Evolutionary conservation across 2,888 invertebrate genomes (phyloP), one percentile per base, ranked within the genome.

Genomic region (Mylabris sibirica): DNA sequence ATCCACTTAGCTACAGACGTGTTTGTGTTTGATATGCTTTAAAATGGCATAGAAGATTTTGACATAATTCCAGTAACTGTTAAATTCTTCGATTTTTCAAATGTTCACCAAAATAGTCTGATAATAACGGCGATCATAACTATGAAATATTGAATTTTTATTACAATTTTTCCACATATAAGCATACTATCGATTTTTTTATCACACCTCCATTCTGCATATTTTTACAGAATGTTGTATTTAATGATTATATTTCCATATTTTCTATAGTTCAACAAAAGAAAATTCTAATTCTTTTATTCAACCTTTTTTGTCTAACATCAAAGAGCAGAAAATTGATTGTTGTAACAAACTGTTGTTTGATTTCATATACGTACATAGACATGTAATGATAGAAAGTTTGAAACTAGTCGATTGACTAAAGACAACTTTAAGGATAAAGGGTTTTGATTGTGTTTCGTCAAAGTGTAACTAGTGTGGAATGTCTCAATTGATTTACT

Each of bases 401-500:
- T 44, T n/a, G n/a, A 17, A 44, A 44, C 44, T 44, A 12, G 1
- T 38, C 9, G 14, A 38, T 38, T 38, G 12, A 8, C n/a, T 44
- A n/a, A 41, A 17, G 4, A 1, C n/a, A 44, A 44, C n/a, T 44
- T 44, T 44, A 0, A 17, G 17, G 17, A 17, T 44, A 41, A 44
- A 44, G n/a, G 44, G 44, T n/a, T n/a, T 44, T 44, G 44, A 17
- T 3, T n/a, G 5, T 44, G 44, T 44, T 44, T 17, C n/a, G n/a
- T 17, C 17, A 44, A 5, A 4, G 44, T 44, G 44, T 17, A 44
- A 44, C n/a, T n/a, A 44, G n/a, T 44, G n/a, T 17, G 44, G n/a
- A 17, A n/a, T 17, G 44, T 44, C n/a, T n/a, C n/a, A 44, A 44
- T 44, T 44, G n/a, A n/a, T 44, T 44, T 44, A 44, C n/a, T n/a